Base-by-base conservation (phyloP, 1,140 invertebrate genomes). In the Choristoneura fumiferana region DNA sequence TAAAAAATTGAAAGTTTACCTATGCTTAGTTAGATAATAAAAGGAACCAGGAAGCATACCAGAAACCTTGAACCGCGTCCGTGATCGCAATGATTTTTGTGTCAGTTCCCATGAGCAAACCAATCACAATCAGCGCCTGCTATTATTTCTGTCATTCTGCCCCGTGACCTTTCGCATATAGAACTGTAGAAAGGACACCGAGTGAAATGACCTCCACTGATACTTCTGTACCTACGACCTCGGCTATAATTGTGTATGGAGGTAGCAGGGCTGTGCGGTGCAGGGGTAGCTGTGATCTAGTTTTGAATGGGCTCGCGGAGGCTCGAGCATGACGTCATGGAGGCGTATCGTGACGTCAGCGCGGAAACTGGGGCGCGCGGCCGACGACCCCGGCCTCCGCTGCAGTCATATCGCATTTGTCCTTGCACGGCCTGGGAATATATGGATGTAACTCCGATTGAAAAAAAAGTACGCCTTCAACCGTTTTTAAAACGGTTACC, bases 341-440 rank as follows among this genome's bases (percentile, higher is more conserved):
- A 81, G 82, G 82, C 76, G 82, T 81, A 80, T 76, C 60, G 74
- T 87, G 82, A 87, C 84, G 84, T 87, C 79, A 87, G 69, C 63
- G 58, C 39, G 29, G 69, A 78, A 87, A 85, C 61, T 87, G 62
- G 84, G 84, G 76, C 84, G 78, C 68, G 64, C 78, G 81, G 81
- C 76, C 81, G 69, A 63, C 60, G 81, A 82, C 76, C 84, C 45
- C 65, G 58, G 53, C 63, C 64, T 54, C 61, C 60, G 74, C 73
- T 84, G 82, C 82, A 82, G 67, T 64, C 63, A 65, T 65, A 66
- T 60, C 69, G 67, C 68, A 63, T 34, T 18, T 63, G 77, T 72
- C 78, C 76, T 74, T 78, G 73, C 54, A 39, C 54, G 49, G 10
- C 8, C 6, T 38, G 54, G n/a, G n/a, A 29, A 33, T 3, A 61